Evolutionary conservation across 2,888 invertebrate species (phyloP).

Genomic region (Anaspis maculata): DNA sequence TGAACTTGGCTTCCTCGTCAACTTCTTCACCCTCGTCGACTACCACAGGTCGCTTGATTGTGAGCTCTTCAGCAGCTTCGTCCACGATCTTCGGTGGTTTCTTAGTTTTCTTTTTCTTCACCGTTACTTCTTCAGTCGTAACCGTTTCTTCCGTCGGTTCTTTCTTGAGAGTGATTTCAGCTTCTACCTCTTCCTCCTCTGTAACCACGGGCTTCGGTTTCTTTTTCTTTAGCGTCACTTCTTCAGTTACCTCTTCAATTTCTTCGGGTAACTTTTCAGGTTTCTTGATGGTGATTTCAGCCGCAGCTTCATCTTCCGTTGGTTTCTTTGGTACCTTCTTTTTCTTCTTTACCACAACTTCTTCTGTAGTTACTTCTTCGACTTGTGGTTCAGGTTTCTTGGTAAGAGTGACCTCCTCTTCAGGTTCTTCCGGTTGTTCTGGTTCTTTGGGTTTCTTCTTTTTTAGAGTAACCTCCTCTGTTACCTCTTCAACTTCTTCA

Average conservation of each 20-base stretch:
- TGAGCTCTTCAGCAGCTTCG: constrained; percentile 5
- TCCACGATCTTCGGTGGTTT: constrained; percentile 2
- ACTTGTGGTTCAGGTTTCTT: constrained; percentile 8
- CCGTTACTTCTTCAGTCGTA: constrained; percentile 28
- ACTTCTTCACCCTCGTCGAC: constrained; percentile 20
- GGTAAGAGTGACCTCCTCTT: constrained; percentile 28
- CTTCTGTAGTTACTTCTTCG: constrained; percentile 7
- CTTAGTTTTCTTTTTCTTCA: constrained; percentile 5
- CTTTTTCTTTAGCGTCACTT: constrained; percentile 15
- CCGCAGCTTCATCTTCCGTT: constrained; percentile 19
- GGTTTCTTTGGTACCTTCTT: constrained; percentile 18
- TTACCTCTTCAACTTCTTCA: constrained; percentile 3
- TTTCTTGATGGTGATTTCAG: constrained; percentile 38
- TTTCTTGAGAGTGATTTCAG: constrained; percentile 14
- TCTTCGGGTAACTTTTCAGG: constrained; percentile 12
- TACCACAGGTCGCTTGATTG: constrained; percentile 4
- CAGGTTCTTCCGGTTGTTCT: constrained; percentile 33
- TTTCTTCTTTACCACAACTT: constrained; percentile 11
- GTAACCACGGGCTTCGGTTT: neutral
- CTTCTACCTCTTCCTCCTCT: constrained; percentile 8
- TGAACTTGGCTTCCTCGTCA: constrained; percentile 40
- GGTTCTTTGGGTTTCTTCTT: constrained; percentile 17
- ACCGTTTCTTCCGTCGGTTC: constrained; percentile 21
- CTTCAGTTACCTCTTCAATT: constrained; percentile 13
- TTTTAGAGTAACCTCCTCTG: constrained; percentile 5